These are phyloP conservation scores for Loripinus fragilis DNA, from an alignment of 2,888 invertebrate species.

Conservation along the genomic window DNA sequence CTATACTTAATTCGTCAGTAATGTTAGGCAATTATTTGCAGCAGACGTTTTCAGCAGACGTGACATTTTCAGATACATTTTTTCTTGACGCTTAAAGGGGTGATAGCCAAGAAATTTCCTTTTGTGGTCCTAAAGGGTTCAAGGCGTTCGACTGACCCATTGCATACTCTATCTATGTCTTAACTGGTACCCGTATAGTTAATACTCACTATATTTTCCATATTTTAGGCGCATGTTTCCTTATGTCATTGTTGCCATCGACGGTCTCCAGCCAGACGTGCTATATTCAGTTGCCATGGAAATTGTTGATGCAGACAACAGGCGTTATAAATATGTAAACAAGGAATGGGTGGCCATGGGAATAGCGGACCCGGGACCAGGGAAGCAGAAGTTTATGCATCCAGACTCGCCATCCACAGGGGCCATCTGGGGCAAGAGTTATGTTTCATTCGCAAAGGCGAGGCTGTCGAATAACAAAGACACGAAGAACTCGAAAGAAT, in stretches of 20 bases:
- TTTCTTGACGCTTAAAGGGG: no score
- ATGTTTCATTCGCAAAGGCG: slow-evolving; percentile 70
- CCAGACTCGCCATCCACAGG: slow-evolving; percentile 83
- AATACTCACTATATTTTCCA: no score
- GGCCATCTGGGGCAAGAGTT: slow-evolving; percentile 81
- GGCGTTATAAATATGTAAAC: slow-evolving; percentile 67
- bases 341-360: slow-evolving; percentile 66
- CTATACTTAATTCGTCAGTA: no score
- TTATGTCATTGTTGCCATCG: slow-evolving; percentile 54
- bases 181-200: no score
- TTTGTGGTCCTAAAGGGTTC: no score
- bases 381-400: slow-evolving; percentile 76
- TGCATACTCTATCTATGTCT: no score
- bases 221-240: slow-evolving; percentile 72
- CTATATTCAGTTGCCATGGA: slow-evolving; percentile 60
- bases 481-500: slow-evolving; percentile 56
- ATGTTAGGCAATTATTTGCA: no score
- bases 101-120: no score
- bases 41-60: no score
- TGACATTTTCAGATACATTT: no score
- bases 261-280: slow-evolving; percentile 49
- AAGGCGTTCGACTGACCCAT: no score
- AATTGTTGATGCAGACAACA: slow-evolving; percentile 61
- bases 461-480: slow-evolving; percentile 83
- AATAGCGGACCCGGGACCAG: slow-evolving; percentile 53